Evolutionary conservation across 2,113 vertebrate genomes (phyloP), one percentile per base, ranked within the genome.

Genomic region (Hirundichthys speculiger): DNA sequence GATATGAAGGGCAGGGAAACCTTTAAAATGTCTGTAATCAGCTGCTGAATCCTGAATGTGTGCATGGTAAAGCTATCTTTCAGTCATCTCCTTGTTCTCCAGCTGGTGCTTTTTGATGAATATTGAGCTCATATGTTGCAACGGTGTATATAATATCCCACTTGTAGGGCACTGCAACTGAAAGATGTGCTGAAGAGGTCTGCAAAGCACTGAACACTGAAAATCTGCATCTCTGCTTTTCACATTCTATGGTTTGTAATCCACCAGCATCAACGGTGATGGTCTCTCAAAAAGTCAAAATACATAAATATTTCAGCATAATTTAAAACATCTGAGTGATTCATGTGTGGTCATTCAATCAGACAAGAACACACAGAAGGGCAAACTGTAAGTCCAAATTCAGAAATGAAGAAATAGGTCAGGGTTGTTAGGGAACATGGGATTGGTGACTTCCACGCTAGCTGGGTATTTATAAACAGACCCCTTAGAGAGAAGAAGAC

Each of bases 391-490:
- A 3, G 49, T 82, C 79, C 66, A 86, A 83, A 87, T 77, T 66
- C 80, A 75, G 40, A 69, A 49, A 58, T 62, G 75, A 34, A 40
- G 80, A 92, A 92, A 80, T 92, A 86, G 91, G 91, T 92, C 90
- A 92, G 91, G 89, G 89, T 90, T 88, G 83, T 91, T 83, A 82
- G 84, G 82, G 83, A 90, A 89, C 86, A 88, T 79, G 80, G 80
- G 83, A 89, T 87, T 74, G 78, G 80, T 88, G 89, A 86, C 89
- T 86, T 84, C 85, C 80, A 88, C 78, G 68, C 73, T 79, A 74
- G 78, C 62, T 73, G 88, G 86, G 84, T 92, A 92, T 92, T 92
- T 91, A 90, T 91, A 91, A 90, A 90, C 86, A 87, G 80, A 82
- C 76, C 81, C 82, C 87, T 79, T 77, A 49, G 81, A 80, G 83